Base-by-base conservation (phyloP, 1,140 invertebrate genomes). In the Polypedilum vanderplanki region DNA sequence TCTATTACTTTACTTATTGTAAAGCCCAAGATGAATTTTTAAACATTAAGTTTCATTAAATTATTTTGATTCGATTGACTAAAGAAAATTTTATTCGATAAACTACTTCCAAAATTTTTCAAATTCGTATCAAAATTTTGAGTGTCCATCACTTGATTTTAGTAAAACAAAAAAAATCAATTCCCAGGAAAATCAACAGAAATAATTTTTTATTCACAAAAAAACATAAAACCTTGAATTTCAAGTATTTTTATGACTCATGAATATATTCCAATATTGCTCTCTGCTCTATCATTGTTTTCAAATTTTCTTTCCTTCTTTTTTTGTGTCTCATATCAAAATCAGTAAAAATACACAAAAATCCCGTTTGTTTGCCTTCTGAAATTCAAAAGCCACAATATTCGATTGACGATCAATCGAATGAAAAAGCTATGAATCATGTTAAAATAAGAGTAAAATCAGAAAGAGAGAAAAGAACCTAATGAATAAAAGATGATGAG, bases 241-340 rank as follows among this genome's bases (percentile, higher is more conserved):
- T 70, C 17, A 18, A 70, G 20, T 70, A 18, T 18, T 70, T 70
- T 18, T 70, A 70, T 70, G 65, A 70, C 65, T 70, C 65, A 70
- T 70, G 65, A 70, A 70, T 70, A 70, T 22, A 20, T 70, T 22
- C 20, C 65, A 70, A 18, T 18, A 70, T 33, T 33, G 24, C 24
- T 33, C 24, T 33, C 24, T 70, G 65, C 65, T 22, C 65, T 18
- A 18, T 22, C 65, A 70, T 70, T 70, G 65, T 70, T 70, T 70
- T 70, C 17, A 70, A 70, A 70, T 18, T 70, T 70, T 18, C 17
- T 57, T n/a, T n/a, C n/a, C n/a, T n/a, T n/a, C n/a, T 57, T n/a
- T 33, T 33, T 33, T 33, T 33, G 2, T 33, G 24, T 57, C 46
- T 57, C 46, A n/a, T 57, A 57, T 57, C 46, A n/a, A 57, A 57